Evolutionary conservation across 1,140 invertebrate species (phyloP).

Genomic region (Mylabris phalerata): DNA sequence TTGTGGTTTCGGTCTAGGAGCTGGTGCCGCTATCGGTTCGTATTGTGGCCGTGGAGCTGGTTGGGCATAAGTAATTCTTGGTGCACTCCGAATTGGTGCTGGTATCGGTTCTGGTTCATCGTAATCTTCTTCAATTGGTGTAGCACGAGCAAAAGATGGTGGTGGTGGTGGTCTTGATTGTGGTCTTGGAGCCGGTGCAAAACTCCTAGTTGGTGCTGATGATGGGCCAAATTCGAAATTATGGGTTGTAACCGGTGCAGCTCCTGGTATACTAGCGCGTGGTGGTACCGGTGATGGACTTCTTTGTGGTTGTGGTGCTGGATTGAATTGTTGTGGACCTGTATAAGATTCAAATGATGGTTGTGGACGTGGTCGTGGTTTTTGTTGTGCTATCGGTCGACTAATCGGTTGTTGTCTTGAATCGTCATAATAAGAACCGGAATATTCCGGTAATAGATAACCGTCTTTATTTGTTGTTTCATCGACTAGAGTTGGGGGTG

Average conservation of each 20-base stretch:
- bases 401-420: slow-evolving; percentile 39
- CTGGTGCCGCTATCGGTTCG: slow-evolving; percentile 20
- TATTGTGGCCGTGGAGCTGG: slow-evolving; percentile 26
- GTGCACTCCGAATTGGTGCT: slow-evolving; percentile 34
- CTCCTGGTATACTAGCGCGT: slow-evolving; percentile 37
- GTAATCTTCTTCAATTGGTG: slow-evolving; percentile 26
- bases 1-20: slow-evolving; percentile 23
- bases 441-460: slow-evolving; percentile 42
- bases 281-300: slow-evolving; percentile 30
- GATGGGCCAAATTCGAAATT: slow-evolving; percentile 34
- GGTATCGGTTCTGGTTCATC: slow-evolving; percentile 33
- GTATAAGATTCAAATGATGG: slow-evolving; percentile 20
- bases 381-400: slow-evolving; percentile 23
- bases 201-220: slow-evolving; percentile 23
- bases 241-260: slow-evolving; percentile 14
- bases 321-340: slow-evolving; percentile 27
- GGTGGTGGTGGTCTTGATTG: slow-evolving; percentile 27
- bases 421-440: slow-evolving; percentile 45
- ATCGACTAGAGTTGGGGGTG: slow-evolving; percentile 69
- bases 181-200: slow-evolving; percentile 30
- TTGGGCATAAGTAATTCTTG: slow-evolving; percentile 32
- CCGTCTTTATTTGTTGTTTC: slow-evolving; percentile 55
- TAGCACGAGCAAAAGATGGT: slow-evolving; percentile 17
- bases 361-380: slow-evolving; percentile 37
- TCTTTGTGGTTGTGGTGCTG: slow-evolving; percentile 24